Evolutionary conservation across 2,888 invertebrate species (phyloP).

Genomic region (Drosophila bunnanda): DNA sequence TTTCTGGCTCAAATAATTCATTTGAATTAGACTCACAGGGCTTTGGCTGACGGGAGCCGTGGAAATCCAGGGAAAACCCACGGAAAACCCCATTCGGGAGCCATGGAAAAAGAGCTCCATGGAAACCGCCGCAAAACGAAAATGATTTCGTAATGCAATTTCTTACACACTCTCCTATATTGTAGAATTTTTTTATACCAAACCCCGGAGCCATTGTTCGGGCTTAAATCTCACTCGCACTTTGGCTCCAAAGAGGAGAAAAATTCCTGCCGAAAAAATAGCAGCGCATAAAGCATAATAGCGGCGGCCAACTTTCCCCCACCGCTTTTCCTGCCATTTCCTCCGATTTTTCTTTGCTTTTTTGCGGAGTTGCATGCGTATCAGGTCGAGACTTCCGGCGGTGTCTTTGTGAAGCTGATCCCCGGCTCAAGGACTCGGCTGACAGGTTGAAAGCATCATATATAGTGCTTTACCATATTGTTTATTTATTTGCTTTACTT

Average conservation of each 20-base stretch:
- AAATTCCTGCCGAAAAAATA: slow-evolving; percentile 37
- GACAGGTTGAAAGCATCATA: slow-evolving; percentile 36
- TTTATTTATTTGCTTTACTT: slow-evolving; percentile 35
- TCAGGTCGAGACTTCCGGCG: slow-evolving; percentile 53
- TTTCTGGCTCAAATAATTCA: slow-evolving; percentile 69
- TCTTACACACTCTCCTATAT: slow-evolving; percentile 27
- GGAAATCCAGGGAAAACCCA: slow-evolving; percentile 21
- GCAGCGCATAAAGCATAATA: slow-evolving; percentile 72
- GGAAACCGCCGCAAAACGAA: slow-evolving; percentile 48
- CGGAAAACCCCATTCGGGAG: background rate
- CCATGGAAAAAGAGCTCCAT: background rate
- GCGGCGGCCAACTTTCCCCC: slow-evolving; percentile 20
- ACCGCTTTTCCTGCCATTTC: slow-evolving; percentile 7
- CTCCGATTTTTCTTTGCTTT: background rate
- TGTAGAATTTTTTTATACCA: slow-evolving; percentile 6
- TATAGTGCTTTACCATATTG: slow-evolving; percentile 20
- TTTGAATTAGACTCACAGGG: slow-evolving; percentile 64
- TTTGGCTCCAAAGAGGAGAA: slow-evolving; percentile 32
- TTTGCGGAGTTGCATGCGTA: slow-evolving; percentile 31
- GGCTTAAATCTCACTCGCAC: slow-evolving; percentile 39
- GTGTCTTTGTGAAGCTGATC: slow-evolving; percentile 49
- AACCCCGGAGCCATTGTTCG: slow-evolving; percentile 56
- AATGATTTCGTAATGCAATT: slow-evolving; percentile 81
- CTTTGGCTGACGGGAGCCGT: background rate
- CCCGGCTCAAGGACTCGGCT: slow-evolving; percentile 31